These are phyloP conservation scores for Eonycteris spelaea DNA, from an alignment of 2,113 vertebrate genomes.

Conservation along the genomic window DNA sequence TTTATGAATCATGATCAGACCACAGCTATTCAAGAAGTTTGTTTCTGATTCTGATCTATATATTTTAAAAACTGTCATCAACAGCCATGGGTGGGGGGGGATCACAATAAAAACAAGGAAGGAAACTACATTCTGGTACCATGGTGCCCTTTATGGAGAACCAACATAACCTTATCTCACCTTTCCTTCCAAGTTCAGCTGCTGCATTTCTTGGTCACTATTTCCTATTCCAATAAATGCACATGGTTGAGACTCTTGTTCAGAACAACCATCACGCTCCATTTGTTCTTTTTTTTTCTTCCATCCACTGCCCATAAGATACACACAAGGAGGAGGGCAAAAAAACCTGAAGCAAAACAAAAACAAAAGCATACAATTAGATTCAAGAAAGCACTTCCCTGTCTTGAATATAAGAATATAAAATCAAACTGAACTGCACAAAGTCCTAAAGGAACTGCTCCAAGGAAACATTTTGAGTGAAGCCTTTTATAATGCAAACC, in stretches of 20 bases:
- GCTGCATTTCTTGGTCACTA: slow-evolving; percentile 99
- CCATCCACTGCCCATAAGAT: slow-evolving; percentile 99
- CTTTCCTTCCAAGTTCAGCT: slow-evolving; percentile 99
- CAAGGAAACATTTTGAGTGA: neutral
- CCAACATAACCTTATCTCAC: slow-evolving; percentile 73
- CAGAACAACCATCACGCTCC: slow-evolving; percentile 97
- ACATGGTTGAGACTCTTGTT: slow-evolving; percentile 98
- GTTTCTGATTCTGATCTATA: slow-evolving; percentile 5
- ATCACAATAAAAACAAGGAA: neutral
- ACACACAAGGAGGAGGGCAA: slow-evolving; percentile 98
- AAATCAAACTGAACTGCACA: neutral
- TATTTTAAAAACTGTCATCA: neutral
- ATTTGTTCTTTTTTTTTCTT: slow-evolving; percentile 99
- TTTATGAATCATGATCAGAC: neutral
- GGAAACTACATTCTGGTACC: neutral
- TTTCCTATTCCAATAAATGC: slow-evolving; percentile 99
- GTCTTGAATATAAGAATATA: neutral
- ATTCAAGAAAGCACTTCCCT: slow-evolving; percentile 33
- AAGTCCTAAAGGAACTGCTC: neutral
- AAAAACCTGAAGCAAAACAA: slow-evolving; percentile 90
- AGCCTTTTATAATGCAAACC: neutral
- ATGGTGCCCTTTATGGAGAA: neutral
- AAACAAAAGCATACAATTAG: neutral
- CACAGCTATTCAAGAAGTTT: neutral
- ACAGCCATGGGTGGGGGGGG: neutral